A percentile compares a stretch with the other conserved stretches of the same genome.
phyloP scores from a whole-genome alignment of 2,888 invertebrate genomes.

The Perizoma flavofasciatum region DNA sequence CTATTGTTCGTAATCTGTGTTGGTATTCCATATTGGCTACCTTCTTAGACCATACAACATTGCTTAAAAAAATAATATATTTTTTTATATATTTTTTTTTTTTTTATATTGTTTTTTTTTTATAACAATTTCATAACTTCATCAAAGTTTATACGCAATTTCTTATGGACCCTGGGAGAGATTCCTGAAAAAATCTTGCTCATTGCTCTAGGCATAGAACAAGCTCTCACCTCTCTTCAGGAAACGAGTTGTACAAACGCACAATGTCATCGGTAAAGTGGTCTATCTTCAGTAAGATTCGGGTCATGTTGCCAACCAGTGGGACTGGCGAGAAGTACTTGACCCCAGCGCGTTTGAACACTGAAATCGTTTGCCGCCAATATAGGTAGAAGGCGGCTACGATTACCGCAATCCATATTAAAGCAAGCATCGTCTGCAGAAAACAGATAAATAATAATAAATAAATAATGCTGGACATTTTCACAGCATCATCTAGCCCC shows the following conservation, averaged over 20 bases:
- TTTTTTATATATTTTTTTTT: no score
- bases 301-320: slow-evolving; percentile 31
- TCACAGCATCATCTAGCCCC: no score
- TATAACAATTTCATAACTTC: no score
- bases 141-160: no score
- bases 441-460: background rate
- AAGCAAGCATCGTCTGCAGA: slow-evolving; percentile 44
- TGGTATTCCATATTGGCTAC: no score
- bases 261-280: slow-evolving; percentile 44
- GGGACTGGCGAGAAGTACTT: slow-evolving; percentile 46
- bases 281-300: slow-evolving; percentile 37
- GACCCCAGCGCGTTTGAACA: slow-evolving; percentile 49
- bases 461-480: no score
- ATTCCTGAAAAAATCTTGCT: background rate
- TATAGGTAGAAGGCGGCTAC: slow-evolving; percentile 44
- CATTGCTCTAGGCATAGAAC: background rate
- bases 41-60: no score
- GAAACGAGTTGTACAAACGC: slow-evolving; percentile 43
- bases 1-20: no score
- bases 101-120: no score
- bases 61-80: no score
- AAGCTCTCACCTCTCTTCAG: slow-evolving; percentile 49
- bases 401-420: slow-evolving; percentile 46
- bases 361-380: slow-evolving; percentile 43
- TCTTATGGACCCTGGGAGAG: no score